phyloP scores from a whole-genome alignment of 2,888 invertebrate genomes.

The Rotaria macrura region DNA sequence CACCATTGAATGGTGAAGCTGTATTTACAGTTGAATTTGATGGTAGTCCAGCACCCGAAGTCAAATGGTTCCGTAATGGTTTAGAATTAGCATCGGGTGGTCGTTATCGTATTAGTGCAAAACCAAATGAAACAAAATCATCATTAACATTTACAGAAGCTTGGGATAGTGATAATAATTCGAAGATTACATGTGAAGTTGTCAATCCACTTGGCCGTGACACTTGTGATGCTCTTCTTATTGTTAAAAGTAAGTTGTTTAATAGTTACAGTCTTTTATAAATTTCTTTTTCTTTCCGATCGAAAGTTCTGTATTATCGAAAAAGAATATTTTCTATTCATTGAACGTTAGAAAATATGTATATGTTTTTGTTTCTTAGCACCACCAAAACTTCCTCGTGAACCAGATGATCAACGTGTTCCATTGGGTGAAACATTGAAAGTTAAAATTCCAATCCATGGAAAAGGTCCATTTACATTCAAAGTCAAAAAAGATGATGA shows the following conservation, averaged over 20 bases:
- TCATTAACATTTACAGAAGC: constrained; percentile 76
- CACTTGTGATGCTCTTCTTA: constrained; percentile 72
- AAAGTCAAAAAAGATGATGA: constrained; percentile 71
- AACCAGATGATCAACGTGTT: constrained; percentile 75
- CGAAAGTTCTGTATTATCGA: too few relatives aligned
- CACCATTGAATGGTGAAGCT: constrained; percentile 44
- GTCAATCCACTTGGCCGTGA: constrained; percentile 81
- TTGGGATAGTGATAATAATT: constrained; percentile 66
- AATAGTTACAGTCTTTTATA: too few relatives aligned
- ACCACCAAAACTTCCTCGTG: constrained; percentile 78
- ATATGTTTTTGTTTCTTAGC: constrained; percentile 51
- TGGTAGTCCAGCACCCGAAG: constrained; percentile 39
- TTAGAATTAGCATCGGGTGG: constrained; percentile 52
- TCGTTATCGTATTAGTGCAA: constrained; percentile 56
- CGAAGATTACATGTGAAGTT: constrained; percentile 85
- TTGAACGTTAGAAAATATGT: too few relatives aligned
- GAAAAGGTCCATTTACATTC: constrained; percentile 83
- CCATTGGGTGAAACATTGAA: constrained; percentile 91
- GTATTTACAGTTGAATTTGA: constrained; percentile 39
- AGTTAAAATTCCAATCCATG: constrained; percentile 88
- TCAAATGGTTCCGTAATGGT: constrained; percentile 46
- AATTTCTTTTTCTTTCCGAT: too few relatives aligned
- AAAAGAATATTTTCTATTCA: too few relatives aligned
- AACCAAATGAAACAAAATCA: constrained; percentile 68
- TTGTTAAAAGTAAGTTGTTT: constrained; percentile 68